Percentiles rank a stretch among this genome's conserved stretches.
Conservation (phyloP, 2,113 vertebrate genomes). For the Aplodontia rufa region DNA sequence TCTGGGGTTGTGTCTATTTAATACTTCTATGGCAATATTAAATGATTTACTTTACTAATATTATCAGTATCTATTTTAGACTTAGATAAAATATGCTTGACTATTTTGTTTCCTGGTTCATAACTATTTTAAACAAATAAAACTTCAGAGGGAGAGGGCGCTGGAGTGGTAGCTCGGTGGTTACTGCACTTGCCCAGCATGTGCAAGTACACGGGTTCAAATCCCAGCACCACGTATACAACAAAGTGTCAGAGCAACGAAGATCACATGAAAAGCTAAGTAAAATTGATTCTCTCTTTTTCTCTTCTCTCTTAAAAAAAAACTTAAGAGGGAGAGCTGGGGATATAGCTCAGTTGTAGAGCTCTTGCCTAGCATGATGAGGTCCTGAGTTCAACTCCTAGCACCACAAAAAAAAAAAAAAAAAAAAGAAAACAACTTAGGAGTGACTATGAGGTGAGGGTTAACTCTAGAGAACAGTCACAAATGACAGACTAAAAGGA, state of each 20-base stretch:
- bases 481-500: neutral
- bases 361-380: too few relatives aligned
- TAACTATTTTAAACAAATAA: constrained; percentile 24
- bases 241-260: too few relatives aligned
- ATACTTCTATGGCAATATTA: neutral
- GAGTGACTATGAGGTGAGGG: neutral
- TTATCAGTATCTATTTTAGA: constrained; percentile 2
- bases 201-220: neutral
- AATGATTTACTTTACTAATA: neutral
- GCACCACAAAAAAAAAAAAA: neutral
- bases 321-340: too few relatives aligned
- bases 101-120: constrained; percentile 21
- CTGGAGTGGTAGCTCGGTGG: neutral
- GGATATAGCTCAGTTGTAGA: too few relatives aligned
- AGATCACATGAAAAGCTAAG: too few relatives aligned
- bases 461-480: neutral
- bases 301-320: too few relatives aligned
- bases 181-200: neutral
- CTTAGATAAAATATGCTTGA: neutral
- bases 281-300: too few relatives aligned
- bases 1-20: neutral
- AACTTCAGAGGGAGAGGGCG: neutral
- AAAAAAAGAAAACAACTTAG: neutral
- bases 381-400: too few relatives aligned
- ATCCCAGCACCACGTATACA: too few relatives aligned